Conservation (phyloP, 2,888 invertebrate genomes). For the Mesochorus sp. region DNA sequence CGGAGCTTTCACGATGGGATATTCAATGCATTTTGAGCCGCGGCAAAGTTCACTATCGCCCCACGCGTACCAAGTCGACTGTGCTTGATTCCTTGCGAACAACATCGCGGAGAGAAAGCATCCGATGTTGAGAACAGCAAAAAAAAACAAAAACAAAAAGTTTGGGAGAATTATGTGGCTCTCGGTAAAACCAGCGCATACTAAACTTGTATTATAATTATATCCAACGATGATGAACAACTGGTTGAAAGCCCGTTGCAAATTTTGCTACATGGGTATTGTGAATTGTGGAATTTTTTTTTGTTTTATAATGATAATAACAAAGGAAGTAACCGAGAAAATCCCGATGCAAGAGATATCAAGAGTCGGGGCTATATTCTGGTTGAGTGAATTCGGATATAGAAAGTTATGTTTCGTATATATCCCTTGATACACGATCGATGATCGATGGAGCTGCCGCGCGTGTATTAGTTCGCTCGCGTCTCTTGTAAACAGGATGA, state of each 20-base stretch:
- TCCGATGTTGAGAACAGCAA: not conserved
- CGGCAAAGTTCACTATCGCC: slow-evolving; percentile 23
- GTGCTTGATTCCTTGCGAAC: slow-evolving; percentile 24
- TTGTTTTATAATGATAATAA: slow-evolving; percentile 37
- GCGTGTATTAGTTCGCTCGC: slow-evolving; percentile 6
- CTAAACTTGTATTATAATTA: slow-evolving; percentile 27
- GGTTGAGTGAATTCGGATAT: slow-evolving; percentile 18
- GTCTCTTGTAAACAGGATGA: slow-evolving; percentile 52
- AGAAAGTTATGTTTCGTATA: slow-evolving; percentile 30
- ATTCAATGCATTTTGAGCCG: not conserved
- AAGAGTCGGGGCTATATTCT: slow-evolving; percentile 24
- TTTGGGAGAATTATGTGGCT: slow-evolving; percentile 30
- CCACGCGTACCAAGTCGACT: slow-evolving; percentile 8
- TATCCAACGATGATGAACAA: slow-evolving; percentile 49
- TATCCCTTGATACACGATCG: slow-evolving; percentile 11
- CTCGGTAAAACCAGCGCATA: slow-evolving; percentile 44
- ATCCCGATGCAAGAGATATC: slow-evolving; percentile 1
- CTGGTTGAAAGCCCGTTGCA: slow-evolving; percentile 6
- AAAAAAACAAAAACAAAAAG: slow-evolving; percentile 2
- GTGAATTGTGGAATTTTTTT: not conserved
- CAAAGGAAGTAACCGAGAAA: slow-evolving; percentile 4
- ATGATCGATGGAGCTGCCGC: slow-evolving; percentile 47
- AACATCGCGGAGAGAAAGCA: not conserved
- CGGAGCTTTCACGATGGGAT: slow-evolving; percentile 12
- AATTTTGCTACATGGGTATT: not conserved